Evolutionary conservation across 2,888 invertebrate genomes (phyloP).

Genomic region (Nematopogon swammerdamellus): DNA sequence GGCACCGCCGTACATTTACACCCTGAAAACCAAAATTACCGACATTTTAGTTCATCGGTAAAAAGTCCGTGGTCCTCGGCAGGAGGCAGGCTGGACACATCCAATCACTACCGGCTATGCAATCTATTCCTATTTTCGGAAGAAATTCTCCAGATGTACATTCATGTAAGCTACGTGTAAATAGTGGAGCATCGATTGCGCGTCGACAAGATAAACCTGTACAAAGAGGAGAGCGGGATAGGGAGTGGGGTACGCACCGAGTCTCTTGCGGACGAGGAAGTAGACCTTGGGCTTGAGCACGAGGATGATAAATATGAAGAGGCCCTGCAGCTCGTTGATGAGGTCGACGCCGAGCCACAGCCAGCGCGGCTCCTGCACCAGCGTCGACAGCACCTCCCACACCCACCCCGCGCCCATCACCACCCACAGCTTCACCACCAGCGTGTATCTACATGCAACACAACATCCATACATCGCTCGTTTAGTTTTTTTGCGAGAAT

Average conservation of each 20-base stretch:
- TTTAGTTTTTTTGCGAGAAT: too few relatives aligned
- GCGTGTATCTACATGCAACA: conserved; percentile 63
- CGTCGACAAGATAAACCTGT: too few relatives aligned
- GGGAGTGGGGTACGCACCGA: conserved; percentile 35
- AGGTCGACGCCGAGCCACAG: conserved; percentile 59
- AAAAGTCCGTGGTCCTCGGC: neutral
- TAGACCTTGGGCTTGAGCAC: conserved; percentile 67
- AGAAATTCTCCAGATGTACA: too few relatives aligned
- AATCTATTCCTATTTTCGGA: too few relatives aligned
- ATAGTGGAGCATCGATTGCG: too few relatives aligned
- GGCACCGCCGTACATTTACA: conserved; percentile 43
- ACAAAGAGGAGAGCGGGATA: neutral
- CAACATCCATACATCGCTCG: conserved; percentile 17
- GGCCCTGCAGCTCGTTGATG: conserved; percentile 68
- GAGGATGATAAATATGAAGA: conserved; percentile 70
- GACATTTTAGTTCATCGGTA: neutral
- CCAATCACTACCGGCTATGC: too few relatives aligned
- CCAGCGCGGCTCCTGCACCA: conserved; percentile 45
- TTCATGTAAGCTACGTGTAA: too few relatives aligned
- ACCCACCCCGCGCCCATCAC: conserved; percentile 79
- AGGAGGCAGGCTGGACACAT: too few relatives aligned
- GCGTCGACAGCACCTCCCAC: conserved; percentile 61
- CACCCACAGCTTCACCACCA: conserved; percentile 72
- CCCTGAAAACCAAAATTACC: conserved; percentile 31
- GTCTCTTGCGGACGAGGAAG: conserved; percentile 51